Base-by-base conservation (phyloP, 2,888 invertebrate genomes). In the Aleiodes testaceus region DNA sequence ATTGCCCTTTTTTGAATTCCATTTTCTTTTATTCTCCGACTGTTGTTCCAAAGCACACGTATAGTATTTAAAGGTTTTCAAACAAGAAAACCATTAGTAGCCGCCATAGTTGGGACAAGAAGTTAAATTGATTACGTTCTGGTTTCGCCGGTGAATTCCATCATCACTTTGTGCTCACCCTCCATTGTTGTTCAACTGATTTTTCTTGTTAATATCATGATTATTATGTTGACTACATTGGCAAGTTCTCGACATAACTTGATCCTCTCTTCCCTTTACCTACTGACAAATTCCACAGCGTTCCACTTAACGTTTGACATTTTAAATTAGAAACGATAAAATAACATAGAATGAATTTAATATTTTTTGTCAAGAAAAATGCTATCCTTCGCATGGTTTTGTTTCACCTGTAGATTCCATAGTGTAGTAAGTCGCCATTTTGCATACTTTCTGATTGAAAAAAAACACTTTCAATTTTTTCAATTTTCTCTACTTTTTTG, bases 41-140 rank as follows among this genome's bases (percentile, higher is more conserved):
- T 36, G 9, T 36, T 36, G 9, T 36, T 11, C 9, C 9, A 36
- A 36, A 36, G 36, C 9, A 36, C 7, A 36, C 36, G 36, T 11
- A 9, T 1, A 36, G 36, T 59, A 36, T 36, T 59, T 59, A 42
- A 59, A 59, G 18, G n/a, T 16, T 16, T 36, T 78, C 80, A 75
- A 80, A 81, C 80, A 83, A 82, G 81, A 84, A 84, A 82, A 82
- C 82, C 82, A 83, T 84, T 84, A 82, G 83, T 81, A 81, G 82
- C 81, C 80, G 81, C 82, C 81, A 80, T 82, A 79, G 79, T 74
- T 75, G 77, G 75, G 81, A 82, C 83, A 87, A 86, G 82, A 87
- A 86, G 84, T 86, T 85, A 86, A 87, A 87, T 86, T 86, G 86
- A 87, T 87, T 86, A 86, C 84, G 77, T 78, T 80, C 79, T 68